Percentiles rank a stretch among this genome's conserved stretches.
These are phyloP conservation scores for Sciaenops ocellatus DNA, from an alignment of 2,797 vertebrate genomes.

Conservation along the genomic window DNA sequence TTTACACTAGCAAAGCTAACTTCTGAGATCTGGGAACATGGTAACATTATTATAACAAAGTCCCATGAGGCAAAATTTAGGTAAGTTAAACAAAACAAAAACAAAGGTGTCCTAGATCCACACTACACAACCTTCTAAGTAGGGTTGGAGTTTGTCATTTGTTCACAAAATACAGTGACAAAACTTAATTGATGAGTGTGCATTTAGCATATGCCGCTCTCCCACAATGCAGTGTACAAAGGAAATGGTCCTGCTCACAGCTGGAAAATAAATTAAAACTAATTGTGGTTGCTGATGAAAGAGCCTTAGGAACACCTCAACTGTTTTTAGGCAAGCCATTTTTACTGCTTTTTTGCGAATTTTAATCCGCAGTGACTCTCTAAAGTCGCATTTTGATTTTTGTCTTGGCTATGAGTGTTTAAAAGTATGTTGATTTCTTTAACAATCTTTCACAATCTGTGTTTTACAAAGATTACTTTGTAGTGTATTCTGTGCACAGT, in stretches of 20 bases:
- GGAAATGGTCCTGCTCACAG: neutral
- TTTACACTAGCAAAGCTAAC: neutral
- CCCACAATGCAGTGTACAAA: neutral
- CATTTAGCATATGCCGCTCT: neutral
- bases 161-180: neutral
- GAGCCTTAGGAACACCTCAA: neutral
- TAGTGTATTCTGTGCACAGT: too few relatives aligned
- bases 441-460: too few relatives aligned
- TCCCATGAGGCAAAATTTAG: too few relatives aligned
- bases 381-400: neutral
- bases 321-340: neutral
- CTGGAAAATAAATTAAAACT: neutral
- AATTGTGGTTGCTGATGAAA: neutral
- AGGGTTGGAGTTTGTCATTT: neutral
- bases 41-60: neutral
- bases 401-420: too few relatives aligned
- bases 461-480: neutral
- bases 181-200: too few relatives aligned
- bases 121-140: neutral
- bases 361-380: neutral
- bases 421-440: too few relatives aligned
- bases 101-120: neutral
- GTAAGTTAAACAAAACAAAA: neutral
- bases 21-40: neutral
- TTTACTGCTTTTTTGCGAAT: neutral